A percentile compares a stretch with the other conserved stretches of the same genome.
Conservation (phyloP, 23 tunicate genomes). For the Aplidium turbinatum region DNA sequence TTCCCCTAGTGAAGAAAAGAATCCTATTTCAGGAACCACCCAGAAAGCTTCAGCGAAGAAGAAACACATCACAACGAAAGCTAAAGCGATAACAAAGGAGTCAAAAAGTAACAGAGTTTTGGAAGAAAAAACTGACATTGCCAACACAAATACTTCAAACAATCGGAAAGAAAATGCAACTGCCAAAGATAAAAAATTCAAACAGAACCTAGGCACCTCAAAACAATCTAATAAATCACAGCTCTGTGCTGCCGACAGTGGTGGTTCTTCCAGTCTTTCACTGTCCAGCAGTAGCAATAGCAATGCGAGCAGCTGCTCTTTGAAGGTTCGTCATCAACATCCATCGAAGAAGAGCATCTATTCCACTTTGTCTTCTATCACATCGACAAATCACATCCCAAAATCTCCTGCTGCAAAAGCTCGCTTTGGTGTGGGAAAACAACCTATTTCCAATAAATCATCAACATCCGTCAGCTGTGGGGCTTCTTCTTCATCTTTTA, state of each 20-base stretch:
- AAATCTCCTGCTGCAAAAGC: conserved; percentile 68
- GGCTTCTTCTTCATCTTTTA: too few relatives aligned
- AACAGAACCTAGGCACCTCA: neutral
- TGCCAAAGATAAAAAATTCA: neutral
- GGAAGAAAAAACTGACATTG: neutral
- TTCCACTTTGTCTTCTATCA: conserved; percentile 40
- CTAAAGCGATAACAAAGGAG: too few relatives aligned
- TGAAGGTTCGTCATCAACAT: conserved; percentile 12
- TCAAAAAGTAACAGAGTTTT: neutral
- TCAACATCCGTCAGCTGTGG: too few relatives aligned
- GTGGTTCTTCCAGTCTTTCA: conserved; percentile 59
- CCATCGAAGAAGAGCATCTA: conserved; percentile 28
- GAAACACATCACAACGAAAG: neutral
- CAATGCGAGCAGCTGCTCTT: conserved; percentile 23
- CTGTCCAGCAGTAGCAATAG: conserved; percentile 70
- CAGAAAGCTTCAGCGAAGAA: neutral
- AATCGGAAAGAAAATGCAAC: conserved; percentile 6
- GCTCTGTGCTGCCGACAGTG: conserved; percentile 8
- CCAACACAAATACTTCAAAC: conserved; percentile 4
- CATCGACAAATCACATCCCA: conserved; percentile 46
- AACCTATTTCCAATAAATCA: too few relatives aligned
- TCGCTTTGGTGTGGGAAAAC: too few relatives aligned
- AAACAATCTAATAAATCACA: neutral
- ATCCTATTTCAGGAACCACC: neutral
- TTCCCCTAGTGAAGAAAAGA: conserved; percentile 62